Conservation (phyloP, 2,888 invertebrate species). For the Mythimna loreyi region DNA sequence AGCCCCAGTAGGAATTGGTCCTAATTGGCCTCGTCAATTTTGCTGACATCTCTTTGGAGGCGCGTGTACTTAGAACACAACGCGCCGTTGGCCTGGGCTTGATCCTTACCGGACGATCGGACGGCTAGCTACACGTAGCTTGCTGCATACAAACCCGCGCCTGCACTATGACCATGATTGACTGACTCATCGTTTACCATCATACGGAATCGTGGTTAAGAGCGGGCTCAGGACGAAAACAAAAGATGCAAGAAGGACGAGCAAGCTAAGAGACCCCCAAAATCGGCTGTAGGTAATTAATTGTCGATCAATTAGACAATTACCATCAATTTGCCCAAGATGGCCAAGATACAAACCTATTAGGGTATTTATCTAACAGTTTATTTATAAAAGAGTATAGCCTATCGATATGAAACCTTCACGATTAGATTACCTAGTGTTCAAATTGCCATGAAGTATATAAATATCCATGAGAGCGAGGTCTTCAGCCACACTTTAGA, state of each 20-base stretch:
- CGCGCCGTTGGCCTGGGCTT: too few species aligned
- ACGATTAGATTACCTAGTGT: conserved; percentile 36
- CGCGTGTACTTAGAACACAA: too few species aligned
- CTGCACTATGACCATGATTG: too few species aligned
- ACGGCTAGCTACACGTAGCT: too few species aligned
- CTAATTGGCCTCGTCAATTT: too few species aligned
- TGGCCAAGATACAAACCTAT: conserved; percentile 25
- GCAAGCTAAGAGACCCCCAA: conserved; percentile 9
- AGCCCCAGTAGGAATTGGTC: too few species aligned
- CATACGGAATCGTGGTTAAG: not conserved
- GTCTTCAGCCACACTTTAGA: conserved; percentile 19
- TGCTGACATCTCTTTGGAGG: too few species aligned
- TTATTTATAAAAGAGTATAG: conserved; percentile 35
- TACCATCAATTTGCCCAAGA: conserved; percentile 34
- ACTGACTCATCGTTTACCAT: not conserved
- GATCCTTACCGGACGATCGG: too few species aligned
- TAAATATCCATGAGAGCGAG: conserved; percentile 48
- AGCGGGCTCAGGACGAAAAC: not conserved
- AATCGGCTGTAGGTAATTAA: conserved; percentile 3
- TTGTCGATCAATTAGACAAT: conserved; percentile 25
- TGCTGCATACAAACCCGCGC: too few species aligned
- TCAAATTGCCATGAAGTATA: conserved; percentile 53
- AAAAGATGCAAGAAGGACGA: not conserved
- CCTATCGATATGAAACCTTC: conserved; percentile 44
- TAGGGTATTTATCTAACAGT: conserved; percentile 20